Evolutionary conservation across 1,140 invertebrate genomes (phyloP).

Genomic region (Laodelphax striatellus): DNA sequence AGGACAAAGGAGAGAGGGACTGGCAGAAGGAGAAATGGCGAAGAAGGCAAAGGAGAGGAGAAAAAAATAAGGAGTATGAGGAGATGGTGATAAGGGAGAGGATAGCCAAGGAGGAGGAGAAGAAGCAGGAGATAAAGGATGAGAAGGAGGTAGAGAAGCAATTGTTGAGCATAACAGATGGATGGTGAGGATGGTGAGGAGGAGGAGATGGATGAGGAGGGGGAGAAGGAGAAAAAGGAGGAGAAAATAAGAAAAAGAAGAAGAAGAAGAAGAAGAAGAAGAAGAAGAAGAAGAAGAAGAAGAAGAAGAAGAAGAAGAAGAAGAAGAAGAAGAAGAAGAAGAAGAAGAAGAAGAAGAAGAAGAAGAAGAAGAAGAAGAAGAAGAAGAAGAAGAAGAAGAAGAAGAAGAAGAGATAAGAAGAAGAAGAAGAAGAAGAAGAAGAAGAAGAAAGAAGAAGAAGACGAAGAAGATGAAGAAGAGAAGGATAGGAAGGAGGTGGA

Average conservation of each 20-base stretch:
- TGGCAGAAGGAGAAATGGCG: too few species aligned
- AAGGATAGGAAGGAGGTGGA: background rate
- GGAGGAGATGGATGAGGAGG: background rate
- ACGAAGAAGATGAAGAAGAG: too few species aligned
- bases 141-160: background rate
- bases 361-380: too few species aligned
- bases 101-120: background rate
- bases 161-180: background rate
- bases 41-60: too few species aligned
- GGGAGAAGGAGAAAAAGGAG: background rate
- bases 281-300: background rate
- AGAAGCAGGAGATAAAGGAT: background rate
- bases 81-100: background rate
- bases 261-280: background rate
- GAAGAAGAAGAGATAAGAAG: background rate
- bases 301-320: background rate
- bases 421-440: background rate
- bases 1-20: too few species aligned
- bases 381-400: too few species aligned
- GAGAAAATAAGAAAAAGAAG: background rate
- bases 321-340: background rate
- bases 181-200: background rate
- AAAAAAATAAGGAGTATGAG: background rate
- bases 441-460: too few species aligned
- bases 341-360: too few species aligned